Evolutionary conservation across 2,797 vertebrate species (phyloP).

Genomic region (Myotis myotis): DNA sequence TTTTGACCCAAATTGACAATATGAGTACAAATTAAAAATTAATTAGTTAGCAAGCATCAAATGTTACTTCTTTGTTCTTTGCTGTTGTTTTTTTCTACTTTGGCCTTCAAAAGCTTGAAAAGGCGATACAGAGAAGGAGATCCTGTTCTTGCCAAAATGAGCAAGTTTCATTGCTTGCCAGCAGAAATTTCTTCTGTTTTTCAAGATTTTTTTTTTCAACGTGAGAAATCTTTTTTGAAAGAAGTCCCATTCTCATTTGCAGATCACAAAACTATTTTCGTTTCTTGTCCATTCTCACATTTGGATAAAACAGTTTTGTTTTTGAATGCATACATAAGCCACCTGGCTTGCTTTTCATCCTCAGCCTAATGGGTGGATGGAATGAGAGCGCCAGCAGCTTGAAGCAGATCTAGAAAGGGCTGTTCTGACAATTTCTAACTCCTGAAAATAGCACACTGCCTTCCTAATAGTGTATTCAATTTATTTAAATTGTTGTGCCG

Average conservation of each 20-base stretch:
- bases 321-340: conserved; percentile 54
- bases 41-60: not conserved
- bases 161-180: conserved; percentile 11
- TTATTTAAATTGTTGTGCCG: conserved; percentile 58
- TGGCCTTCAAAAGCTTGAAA: not conserved
- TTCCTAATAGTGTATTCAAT: conserved; percentile 56
- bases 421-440: conserved; percentile 57
- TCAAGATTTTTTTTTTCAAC: not conserved
- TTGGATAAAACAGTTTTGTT: conserved; percentile 62
- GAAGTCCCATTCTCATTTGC: conserved; percentile 60
- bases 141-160: conserved; percentile 23
- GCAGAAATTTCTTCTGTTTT: conserved; percentile 19
- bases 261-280: conserved; percentile 68
- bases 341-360: conserved; percentile 65
- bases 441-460: conserved; percentile 53
- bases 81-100: not conserved
- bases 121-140: not conserved
- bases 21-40: conserved; percentile 27
- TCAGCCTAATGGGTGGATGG: conserved; percentile 48
- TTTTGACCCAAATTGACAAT: conserved; percentile 52
- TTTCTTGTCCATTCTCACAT: conserved; percentile 61
- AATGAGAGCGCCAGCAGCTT: conserved; percentile 54
- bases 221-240: conserved; percentile 48
- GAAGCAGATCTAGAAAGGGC: conserved; percentile 61
- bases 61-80: not conserved